Conservation (phyloP, 2,113 vertebrate genomes). For the Ariopsis seemanni region DNA sequence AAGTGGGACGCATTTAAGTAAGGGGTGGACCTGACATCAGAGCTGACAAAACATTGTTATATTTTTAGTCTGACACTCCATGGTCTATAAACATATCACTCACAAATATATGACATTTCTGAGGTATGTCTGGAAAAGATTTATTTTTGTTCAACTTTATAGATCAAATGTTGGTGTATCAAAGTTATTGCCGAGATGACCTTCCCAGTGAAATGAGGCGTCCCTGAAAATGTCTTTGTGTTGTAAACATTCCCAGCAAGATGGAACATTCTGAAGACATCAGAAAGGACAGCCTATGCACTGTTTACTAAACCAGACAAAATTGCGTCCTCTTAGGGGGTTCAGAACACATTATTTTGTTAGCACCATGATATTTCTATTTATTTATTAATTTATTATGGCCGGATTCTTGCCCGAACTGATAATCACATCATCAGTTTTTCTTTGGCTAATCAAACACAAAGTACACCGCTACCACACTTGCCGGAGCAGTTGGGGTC, state of each 20-base stretch:
- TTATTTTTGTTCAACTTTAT: not conserved
- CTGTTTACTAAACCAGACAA: not conserved
- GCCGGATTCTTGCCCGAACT: no score
- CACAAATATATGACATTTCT: not conserved
- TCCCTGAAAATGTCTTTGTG: not conserved
- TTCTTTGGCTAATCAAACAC: no score
- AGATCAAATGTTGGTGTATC: not conserved
- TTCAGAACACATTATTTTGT: not conserved
- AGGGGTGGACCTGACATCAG: slow-evolving; percentile 34
- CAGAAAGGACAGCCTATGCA: not conserved
- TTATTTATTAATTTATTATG: no score
- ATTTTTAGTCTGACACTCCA: slow-evolving; percentile 12
- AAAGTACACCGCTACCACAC: no score
- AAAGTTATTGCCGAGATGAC: not conserved
- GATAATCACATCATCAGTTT: no score
- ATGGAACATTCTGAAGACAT: not conserved
- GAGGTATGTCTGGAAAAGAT: not conserved
- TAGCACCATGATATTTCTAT: not conserved
- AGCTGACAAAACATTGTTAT: slow-evolving; percentile 22
- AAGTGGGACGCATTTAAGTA: slow-evolving; percentile 24
- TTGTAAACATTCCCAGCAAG: no score
- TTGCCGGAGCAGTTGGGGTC: no score
- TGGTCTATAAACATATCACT: slow-evolving; percentile 24
- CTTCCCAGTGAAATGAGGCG: not conserved
- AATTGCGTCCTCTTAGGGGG: not conserved